Base-by-base conservation (phyloP, 2,888 invertebrate species). In the Nebria brevicollis region DNA sequence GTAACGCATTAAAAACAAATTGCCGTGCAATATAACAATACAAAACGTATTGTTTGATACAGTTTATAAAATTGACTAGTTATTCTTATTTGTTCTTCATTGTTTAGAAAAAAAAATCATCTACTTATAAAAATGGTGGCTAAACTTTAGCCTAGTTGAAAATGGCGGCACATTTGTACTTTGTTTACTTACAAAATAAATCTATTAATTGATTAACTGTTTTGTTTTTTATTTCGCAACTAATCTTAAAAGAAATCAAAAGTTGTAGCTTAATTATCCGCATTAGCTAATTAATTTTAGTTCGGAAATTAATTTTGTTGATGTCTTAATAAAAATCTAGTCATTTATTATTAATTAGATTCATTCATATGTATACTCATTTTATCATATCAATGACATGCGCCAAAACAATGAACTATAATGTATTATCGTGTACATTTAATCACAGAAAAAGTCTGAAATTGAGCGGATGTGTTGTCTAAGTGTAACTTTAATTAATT, bases 401-500 rank as follows among this genome's bases (percentile, higher is more conserved):
- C 54, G 13, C 8, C 13, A 54, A 54, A 54, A 54, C 54, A 54
- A 54, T 54, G 54, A 54, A 54, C 54, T 54, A 54, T 54, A 43
- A 43, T 8, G 10, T 20, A 20, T 54, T 11, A 54, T 54, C 54
- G 10, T 43, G 1, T 43, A 54, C 4, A 13, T 54, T 54, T 54
- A 7, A 54, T 54, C 54, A 54, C 54, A 11, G 54, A 54, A 54
- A 54, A 54, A 54, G 54, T 54, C 8, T 11, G 54, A 54, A 54
- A 54, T 54, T 54, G 54, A 54, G 54, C 54, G 54, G 54, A 54
- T 54, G 54, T 54, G 54, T 54, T 54, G 54, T 54, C 54, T 54
- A 54, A 54, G 54, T 54, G 54, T 54, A 54, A 54, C 4, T 11
- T 54, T 54, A 54, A 54, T 54, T 54, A 54, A 54, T 54, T 54